Evolutionary conservation across 2,797 vertebrate species (phyloP).

Genomic region (Hydrophis major): DNA sequence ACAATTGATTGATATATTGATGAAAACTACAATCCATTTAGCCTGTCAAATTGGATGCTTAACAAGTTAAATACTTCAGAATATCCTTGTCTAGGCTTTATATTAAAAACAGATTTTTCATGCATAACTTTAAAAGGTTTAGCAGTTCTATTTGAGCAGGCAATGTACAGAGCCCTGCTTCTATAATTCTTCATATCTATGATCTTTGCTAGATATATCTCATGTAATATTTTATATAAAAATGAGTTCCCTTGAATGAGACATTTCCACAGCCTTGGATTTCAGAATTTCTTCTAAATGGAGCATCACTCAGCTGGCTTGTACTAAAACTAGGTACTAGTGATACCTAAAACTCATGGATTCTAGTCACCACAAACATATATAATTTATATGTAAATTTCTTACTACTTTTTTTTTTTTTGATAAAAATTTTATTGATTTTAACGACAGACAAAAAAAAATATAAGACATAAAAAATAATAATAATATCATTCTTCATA

Average conservation of each 20-base stretch:
- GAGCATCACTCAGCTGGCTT: not conserved
- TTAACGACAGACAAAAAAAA: too few species aligned
- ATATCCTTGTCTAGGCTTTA: not conserved
- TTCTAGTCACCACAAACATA: not conserved
- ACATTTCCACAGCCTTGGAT: not conserved
- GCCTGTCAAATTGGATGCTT: not conserved
- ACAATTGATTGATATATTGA: not conserved
- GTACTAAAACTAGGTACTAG: not conserved
- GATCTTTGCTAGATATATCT: constrained; percentile 9
- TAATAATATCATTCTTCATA: too few species aligned
- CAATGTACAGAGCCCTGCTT: not conserved
- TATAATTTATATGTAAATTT: not conserved
- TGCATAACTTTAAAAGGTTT: not conserved
- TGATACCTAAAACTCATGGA: not conserved
- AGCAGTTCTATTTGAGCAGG: not conserved
- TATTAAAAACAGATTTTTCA: not conserved
- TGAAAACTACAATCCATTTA: constrained; percentile 4
- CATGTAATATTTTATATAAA: constrained; percentile 13
- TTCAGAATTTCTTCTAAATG: constrained; percentile 4
- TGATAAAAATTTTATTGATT: too few species aligned
- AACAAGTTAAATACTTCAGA: not conserved
- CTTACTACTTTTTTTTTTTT: not conserved
- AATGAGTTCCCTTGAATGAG: not conserved
- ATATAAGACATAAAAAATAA: too few species aligned
- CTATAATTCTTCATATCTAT: constrained; percentile 7